Base-by-base conservation (phyloP, 1,140 invertebrate species). In the Zaprionus inermis region DNA sequence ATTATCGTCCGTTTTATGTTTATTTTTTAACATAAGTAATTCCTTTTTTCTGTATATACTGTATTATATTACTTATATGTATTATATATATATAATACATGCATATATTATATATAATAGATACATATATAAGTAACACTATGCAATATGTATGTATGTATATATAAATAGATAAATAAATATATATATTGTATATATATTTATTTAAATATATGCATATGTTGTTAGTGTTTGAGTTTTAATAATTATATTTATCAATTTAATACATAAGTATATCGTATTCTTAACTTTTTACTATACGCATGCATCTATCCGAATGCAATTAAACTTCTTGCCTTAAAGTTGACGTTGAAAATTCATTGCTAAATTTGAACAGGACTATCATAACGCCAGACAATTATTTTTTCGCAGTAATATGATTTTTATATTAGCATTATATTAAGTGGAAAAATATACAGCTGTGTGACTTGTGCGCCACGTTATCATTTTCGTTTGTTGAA, bases 361-460 rank as follows among this genome's bases (percentile, higher is more conserved):
- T 75, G 68, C 72, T 71, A 71, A 75, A 75, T 58, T 71, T 75
- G 36, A 64, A 71, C 30, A 60, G 57, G 54, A 38, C 54, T 74
- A 69, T 58, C 22, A 52, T 51, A 66, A 58, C 44, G 55, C 54
- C 34, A 66, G 54, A 67, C 64, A 51, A 51, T 57, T 65, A 41
- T 22, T 78, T 71, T 71, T 51, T 80, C 22, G 57, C 79, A 65
- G 67, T 44, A n/a, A 68, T 72, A 49, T 73, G 49, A 56, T 64
- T 55, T 28, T 66, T 82, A 57, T 88, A 82, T 88, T 86, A 83
- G 83, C 76, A 83, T 83, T 88, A 79, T 79, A 83, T 88, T 86
- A 77, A 88, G 83, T 86, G 83, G 81, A 86, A 86, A 86, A 86
- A 86, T 86, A 86, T 86, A 86, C 83, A 86, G 69, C 88, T 86